phyloP scores from a whole-genome alignment of 2,797 vertebrate species.

The Crenichthys baileyi region DNA sequence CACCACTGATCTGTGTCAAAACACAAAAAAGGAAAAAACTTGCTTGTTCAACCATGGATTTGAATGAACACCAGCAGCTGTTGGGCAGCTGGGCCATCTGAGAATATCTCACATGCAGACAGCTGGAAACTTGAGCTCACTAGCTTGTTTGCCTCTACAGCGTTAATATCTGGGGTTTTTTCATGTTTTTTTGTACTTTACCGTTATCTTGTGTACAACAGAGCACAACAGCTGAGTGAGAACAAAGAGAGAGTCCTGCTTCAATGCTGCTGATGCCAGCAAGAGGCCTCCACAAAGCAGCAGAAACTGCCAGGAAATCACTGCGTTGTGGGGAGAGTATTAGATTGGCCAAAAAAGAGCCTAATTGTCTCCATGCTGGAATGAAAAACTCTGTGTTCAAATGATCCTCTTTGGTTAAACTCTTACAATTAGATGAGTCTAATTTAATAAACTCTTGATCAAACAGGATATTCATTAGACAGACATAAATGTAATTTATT shows the following conservation, averaged over 20 bases:
- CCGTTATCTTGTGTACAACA: conserved; percentile 55
- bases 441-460: conserved; percentile 1
- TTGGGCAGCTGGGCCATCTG: conserved; percentile 23
- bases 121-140: conserved; percentile 42
- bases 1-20: conserved; percentile 20
- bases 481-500: neutral
- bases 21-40: conserved; percentile 32
- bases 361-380: conserved; percentile 60
- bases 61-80: conserved; percentile 45
- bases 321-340: conserved; percentile 56
- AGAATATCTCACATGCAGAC: conserved; percentile 38
- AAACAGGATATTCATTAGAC: conserved; percentile 4
- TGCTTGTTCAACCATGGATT: conserved; percentile 26
- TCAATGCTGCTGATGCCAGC: conserved; percentile 66
- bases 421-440: conserved; percentile 6
- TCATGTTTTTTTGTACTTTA: conserved; percentile 16
- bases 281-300: conserved; percentile 45
- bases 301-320: conserved; percentile 63
- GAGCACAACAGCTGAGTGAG: conserved; percentile 63
- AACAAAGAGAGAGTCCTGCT: conserved; percentile 66
- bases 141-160: conserved; percentile 24
- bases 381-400: conserved; percentile 47
- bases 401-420: conserved; percentile 37
- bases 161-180: conserved; percentile 6
- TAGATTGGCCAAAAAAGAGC: conserved; percentile 66